Base-by-base conservation (phyloP, 2,113 vertebrate genomes). In the Rhadina sibilatrix region DNA sequence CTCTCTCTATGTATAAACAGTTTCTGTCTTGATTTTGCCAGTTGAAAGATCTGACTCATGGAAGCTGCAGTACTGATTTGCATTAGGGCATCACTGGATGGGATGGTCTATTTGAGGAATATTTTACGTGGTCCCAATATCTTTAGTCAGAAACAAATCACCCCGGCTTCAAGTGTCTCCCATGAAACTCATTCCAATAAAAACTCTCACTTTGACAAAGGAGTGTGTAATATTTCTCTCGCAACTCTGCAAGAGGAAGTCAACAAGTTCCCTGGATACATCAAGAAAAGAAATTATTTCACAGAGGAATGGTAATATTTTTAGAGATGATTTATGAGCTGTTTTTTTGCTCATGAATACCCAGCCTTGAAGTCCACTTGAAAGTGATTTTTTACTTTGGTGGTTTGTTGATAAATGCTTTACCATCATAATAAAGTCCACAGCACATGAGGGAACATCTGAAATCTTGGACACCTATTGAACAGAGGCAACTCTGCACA, bases 321-420 rank as follows among this genome's bases (percentile, higher is more conserved):
- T 89, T 16, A 83, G 47, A 87, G 31, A 47, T 95, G 69, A 95
- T 89, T 91, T 84, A 91, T 79, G 77, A 89, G 16, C 37, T 91
- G 42, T 0, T 64, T 77, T 63, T 68, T 65, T 40, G 18, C 54
- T 85, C 2, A 6, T 54, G 66, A 94, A 91, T 76, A 54, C 17
- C 4, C 57, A 84, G 33, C 81, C 74, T 94, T 89, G 69, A 85
- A 91, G 77, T 89, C 83, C 44, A 94, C 89, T 95, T 79, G 70
- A 83, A 93, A 93, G 46, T n/a, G 47, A 80, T 56, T 65, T 80
- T 78, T 86, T 87, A 28, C 38, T 52, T 38, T 33, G 21, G 11
- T 63, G 1, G 2, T 40, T 81, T 81, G 31, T 50, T 96, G 84
- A 87, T 85, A 85, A 79, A 96, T 85, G 66, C 5, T 82, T 89